Conservation (phyloP, 2,797 vertebrate species). For the Uromys caudimaculatus region DNA sequence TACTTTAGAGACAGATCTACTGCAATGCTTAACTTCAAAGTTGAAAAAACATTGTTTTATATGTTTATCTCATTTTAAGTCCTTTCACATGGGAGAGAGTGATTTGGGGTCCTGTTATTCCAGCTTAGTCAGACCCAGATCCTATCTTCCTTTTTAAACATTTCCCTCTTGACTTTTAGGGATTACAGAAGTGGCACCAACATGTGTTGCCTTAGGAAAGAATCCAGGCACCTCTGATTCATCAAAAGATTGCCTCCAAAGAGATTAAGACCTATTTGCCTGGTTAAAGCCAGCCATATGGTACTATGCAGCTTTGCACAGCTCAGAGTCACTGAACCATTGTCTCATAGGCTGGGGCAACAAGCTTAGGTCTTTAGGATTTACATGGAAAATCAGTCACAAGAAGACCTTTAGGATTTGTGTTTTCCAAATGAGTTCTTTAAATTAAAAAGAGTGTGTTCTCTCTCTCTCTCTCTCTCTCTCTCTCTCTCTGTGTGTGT, state of each 20-base stretch:
- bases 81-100: background rate
- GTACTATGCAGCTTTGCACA: background rate
- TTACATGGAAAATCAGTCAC: background rate
- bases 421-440: background rate
- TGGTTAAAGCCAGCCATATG: background rate
- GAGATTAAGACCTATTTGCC: background rate
- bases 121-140: background rate
- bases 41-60: background rate
- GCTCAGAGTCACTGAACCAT: background rate
- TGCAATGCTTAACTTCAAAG: accelerated
- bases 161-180: background rate
- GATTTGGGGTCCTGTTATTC: background rate
- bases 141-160: background rate
- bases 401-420: background rate
- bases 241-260: background rate
- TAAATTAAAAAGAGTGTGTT: background rate
- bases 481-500: too few species aligned
- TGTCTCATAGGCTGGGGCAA: background rate
- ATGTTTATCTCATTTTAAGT: background rate
- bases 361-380: background rate
- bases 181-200: background rate
- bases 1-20: background rate
- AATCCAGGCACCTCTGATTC: background rate
- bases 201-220: background rate
- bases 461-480: too few species aligned